Evolutionary conservation across 2,113 vertebrate genomes (phyloP).

Genomic region (Microcebus ravelobensis): DNA sequence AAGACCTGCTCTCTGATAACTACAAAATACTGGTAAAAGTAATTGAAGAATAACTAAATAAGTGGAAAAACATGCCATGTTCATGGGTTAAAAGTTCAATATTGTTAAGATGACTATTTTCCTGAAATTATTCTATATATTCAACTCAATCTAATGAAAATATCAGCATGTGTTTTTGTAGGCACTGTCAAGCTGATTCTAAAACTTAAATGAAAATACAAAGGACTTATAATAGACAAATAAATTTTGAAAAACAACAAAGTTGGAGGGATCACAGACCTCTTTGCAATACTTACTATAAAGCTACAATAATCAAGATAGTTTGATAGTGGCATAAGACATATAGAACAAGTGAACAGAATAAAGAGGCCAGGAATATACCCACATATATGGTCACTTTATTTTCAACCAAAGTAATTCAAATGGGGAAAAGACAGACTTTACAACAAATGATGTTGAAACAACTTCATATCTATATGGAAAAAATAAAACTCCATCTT

Average conservation of each 20-base stretch:
- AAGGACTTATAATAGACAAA: not conserved
- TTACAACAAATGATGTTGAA: not conserved
- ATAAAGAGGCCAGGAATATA: not conserved
- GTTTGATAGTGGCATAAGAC: not conserved
- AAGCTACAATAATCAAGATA: not conserved
- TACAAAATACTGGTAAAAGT: not conserved
- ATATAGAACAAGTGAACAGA: not conserved
- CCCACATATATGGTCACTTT: not conserved
- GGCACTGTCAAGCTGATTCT: not conserved
- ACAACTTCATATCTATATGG: not conserved
- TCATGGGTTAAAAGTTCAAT: not conserved
- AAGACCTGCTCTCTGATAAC: not conserved
- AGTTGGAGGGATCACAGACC: not conserved
- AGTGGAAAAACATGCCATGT: not conserved
- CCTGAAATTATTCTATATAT: not conserved
- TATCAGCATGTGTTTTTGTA: not conserved
- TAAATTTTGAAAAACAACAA: not conserved
- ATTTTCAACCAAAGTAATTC: not conserved
- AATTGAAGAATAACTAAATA: not conserved
- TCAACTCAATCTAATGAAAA: conserved; percentile 36
- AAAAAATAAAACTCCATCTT: conserved; percentile 10
- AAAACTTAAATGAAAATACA: conserved; percentile 32
- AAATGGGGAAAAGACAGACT: not conserved
- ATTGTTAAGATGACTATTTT: not conserved
- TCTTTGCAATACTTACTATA: not conserved